Percentiles rank a stretch among this genome's conserved stretches.
phyloP scores from a whole-genome alignment of 2,888 invertebrate species.

The Pristionchus mayeri region DNA sequence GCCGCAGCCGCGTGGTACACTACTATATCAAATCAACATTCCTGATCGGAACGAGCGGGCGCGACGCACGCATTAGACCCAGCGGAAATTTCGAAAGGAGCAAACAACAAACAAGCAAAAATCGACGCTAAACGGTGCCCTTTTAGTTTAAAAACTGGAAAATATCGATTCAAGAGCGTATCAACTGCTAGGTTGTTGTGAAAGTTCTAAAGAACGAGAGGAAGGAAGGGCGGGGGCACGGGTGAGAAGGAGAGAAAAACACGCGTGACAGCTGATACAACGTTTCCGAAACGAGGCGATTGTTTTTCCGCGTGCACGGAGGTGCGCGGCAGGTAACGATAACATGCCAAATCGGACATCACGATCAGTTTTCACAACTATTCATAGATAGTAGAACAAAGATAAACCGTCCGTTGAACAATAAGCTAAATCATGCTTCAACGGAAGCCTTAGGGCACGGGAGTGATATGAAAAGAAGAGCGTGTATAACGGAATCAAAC shows the following conservation, averaged over 20 bases:
- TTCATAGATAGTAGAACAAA: no score
- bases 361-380: no score
- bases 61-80: not conserved
- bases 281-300: constrained; percentile 17
- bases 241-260: no score
- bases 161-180: not conserved
- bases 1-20: not conserved
- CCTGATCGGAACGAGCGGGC: not conserved
- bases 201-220: constrained; percentile 1
- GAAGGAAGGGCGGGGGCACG: not conserved
- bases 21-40: constrained; percentile 22
- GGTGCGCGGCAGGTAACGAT: no score
- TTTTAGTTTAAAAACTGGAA: not conserved
- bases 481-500: no score
- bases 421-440: no score
- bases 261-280: constrained; percentile 36
- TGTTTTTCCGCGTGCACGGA: not conserved
- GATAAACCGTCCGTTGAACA: no score
- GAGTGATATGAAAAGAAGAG: no score
- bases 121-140: not conserved
- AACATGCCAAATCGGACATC: no score
- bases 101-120: not conserved
- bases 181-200: constrained; percentile 10
- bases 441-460: no score
- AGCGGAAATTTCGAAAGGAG: no score